Evolutionary conservation across 2,113 vertebrate genomes (phyloP).

Genomic region (Hippocampus zosterae): DNA sequence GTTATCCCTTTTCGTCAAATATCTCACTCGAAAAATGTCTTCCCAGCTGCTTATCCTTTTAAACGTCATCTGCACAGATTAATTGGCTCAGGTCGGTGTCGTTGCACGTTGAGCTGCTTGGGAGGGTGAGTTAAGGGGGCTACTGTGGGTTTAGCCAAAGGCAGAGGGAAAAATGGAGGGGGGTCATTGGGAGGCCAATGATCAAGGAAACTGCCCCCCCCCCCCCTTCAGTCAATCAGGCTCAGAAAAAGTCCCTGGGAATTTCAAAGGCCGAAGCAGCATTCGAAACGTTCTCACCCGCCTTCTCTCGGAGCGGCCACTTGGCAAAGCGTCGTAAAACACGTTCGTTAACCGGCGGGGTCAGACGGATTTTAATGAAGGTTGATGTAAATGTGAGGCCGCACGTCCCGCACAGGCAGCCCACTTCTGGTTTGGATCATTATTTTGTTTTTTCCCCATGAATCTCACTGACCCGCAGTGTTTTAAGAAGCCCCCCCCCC

Average conservation of each 20-base stretch:
- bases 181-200: slow-evolving; percentile 52
- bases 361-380: slow-evolving; percentile 56
- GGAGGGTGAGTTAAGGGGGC: slow-evolving; percentile 1
- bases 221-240: slow-evolving; percentile 25
- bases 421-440: slow-evolving; percentile 47
- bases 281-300: slow-evolving; percentile 20
- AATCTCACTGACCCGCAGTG: neutral
- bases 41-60: slow-evolving; percentile 44
- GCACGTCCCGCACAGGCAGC: slow-evolving; percentile 38
- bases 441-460: neutral
- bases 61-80: slow-evolving; percentile 27
- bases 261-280: slow-evolving; percentile 38
- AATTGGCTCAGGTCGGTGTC: slow-evolving; percentile 20
- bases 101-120: slow-evolving; percentile 10
- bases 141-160: slow-evolving; percentile 29
- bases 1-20: neutral
- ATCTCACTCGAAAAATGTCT: neutral
- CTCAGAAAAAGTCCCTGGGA: slow-evolving; percentile 30
- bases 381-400: slow-evolving; percentile 21
- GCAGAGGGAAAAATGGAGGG: slow-evolving; percentile 11
- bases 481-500: neutral
- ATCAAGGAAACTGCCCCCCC: slow-evolving; percentile 25
- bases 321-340: slow-evolving; percentile 44
- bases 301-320: slow-evolving; percentile 12
- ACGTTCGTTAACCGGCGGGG: slow-evolving; percentile 13